Percentiles rank a stretch among this genome's conserved stretches.
These are phyloP conservation scores for Monomorium pharaonis DNA, from an alignment of 1,140 invertebrate genomes.

Conservation along the genomic window DNA sequence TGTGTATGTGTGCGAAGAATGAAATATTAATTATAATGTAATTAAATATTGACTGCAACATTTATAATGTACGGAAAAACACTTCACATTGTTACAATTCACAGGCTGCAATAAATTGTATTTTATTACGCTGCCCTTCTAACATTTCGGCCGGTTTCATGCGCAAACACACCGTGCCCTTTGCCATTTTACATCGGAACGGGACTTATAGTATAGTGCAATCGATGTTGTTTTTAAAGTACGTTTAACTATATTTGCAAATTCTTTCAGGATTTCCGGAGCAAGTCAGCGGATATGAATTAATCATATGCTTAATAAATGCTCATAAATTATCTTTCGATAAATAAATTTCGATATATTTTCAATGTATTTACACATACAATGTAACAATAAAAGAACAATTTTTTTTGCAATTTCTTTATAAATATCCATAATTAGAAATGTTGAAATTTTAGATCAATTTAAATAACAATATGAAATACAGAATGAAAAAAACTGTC, in stretches of 20 bases:
- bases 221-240: not conserved
- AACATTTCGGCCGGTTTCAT: slow-evolving; percentile 4
- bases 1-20: not conserved
- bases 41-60: slow-evolving; percentile 15
- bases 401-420: not conserved
- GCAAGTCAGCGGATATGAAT: not conserved
- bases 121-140: slow-evolving; percentile 9
- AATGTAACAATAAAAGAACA: not conserved
- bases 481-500: not conserved
- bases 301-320: not conserved
- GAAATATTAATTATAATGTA: not conserved
- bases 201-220: not conserved
- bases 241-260: not conserved
- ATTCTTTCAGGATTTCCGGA: not conserved
- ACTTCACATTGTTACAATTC: not conserved
- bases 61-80: not conserved
- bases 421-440: slow-evolving; percentile 4
- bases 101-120: slow-evolving; percentile 4
- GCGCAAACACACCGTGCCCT: slow-evolving; percentile 4
- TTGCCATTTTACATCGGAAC: slow-evolving; percentile 8
- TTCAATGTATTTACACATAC: not conserved
- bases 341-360: no score
- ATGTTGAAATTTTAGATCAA: not conserved
- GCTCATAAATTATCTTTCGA: not conserved
- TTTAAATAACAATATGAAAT: not conserved